phyloP scores from a whole-genome alignment of 2,888 invertebrate species.

The Adelognathus sp. region DNA sequence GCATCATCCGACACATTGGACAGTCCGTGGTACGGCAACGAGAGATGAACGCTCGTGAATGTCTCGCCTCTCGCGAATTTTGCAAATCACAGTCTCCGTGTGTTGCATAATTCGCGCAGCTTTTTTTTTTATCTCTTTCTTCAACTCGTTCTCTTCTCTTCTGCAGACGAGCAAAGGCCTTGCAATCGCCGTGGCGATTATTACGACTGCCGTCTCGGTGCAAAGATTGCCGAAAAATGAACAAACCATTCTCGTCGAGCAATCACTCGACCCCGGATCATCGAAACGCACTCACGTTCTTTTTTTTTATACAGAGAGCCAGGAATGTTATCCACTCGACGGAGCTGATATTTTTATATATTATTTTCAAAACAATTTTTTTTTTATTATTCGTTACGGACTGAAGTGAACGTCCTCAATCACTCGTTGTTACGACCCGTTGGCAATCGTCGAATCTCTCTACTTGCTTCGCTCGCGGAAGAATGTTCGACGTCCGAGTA shows the following conservation, averaged over 20 bases:
- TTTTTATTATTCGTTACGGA: too few relatives aligned
- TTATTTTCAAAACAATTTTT: not conserved
- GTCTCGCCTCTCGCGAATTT: not conserved
- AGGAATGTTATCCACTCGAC: not conserved
- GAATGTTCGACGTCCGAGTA: not conserved
- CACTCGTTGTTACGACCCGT: too few relatives aligned
- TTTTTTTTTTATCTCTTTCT: slow-evolving; percentile 27
- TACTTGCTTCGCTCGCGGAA: too few relatives aligned
- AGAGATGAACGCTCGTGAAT: not conserved
- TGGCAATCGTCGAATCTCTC: not conserved
- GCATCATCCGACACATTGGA: not conserved
- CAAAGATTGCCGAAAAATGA: slow-evolving; percentile 70
- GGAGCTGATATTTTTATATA: not conserved
- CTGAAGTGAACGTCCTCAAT: too few relatives aligned
- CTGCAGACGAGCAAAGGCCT: slow-evolving; percentile 66
- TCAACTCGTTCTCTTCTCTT: too few relatives aligned
- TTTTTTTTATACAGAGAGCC: not conserved
- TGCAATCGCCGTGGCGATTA: slow-evolving; percentile 61
- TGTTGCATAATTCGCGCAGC: slow-evolving; percentile 30
- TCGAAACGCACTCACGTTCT: not conserved
- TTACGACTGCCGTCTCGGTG: slow-evolving; percentile 58
- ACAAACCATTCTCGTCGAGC: slow-evolving; percentile 48
- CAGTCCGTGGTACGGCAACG: not conserved
- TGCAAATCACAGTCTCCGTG: not conserved
- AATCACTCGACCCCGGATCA: slow-evolving; percentile 3